phyloP scores from a whole-genome alignment of 2,113 vertebrate species.

The Trinectes maculatus region DNA sequence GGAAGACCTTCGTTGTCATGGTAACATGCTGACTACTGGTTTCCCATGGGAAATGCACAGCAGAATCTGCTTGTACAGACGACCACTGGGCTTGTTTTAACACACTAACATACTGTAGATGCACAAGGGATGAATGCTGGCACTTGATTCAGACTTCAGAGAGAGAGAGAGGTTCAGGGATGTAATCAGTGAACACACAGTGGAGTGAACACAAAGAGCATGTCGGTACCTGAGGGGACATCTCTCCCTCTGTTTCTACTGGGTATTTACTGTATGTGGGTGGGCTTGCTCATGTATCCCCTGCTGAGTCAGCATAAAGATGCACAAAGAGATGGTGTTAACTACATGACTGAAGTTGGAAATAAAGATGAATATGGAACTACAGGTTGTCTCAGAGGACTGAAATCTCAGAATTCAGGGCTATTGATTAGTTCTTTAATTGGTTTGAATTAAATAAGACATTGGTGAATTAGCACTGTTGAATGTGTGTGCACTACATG shows the following conservation, averaged over 20 bases:
- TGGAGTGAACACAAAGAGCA: slow-evolving; percentile 39
- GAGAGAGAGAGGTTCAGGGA: slow-evolving; percentile 44
- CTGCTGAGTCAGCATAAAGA: slow-evolving; percentile 24
- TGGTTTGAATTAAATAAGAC: too few relatives aligned
- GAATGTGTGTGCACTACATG: background rate
- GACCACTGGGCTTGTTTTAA: too few relatives aligned
- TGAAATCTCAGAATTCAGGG: background rate
- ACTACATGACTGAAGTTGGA: too few relatives aligned
- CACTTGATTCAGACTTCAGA: too few relatives aligned
- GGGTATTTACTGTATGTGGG: background rate
- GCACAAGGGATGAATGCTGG: too few relatives aligned
- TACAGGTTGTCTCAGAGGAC: background rate
- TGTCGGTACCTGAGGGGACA: slow-evolving; percentile 7
- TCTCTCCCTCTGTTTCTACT: slow-evolving; percentile 6
- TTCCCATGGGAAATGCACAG: too few relatives aligned
- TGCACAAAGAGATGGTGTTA: too few relatives aligned
- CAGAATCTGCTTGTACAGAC: too few relatives aligned
- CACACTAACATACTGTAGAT: too few relatives aligned
- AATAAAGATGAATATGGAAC: too few relatives aligned
- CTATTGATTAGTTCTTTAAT: background rate
- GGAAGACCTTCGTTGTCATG: background rate
- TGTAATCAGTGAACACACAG: slow-evolving; percentile 45
- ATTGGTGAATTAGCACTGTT: background rate
- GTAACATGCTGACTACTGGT: background rate
- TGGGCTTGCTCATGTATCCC: background rate